Percentiles rank a stretch among this genome's conserved stretches.
Evolutionary conservation across 2,113 vertebrate genomes (phyloP).

Genomic region (Peromyscus californicus): DNA sequence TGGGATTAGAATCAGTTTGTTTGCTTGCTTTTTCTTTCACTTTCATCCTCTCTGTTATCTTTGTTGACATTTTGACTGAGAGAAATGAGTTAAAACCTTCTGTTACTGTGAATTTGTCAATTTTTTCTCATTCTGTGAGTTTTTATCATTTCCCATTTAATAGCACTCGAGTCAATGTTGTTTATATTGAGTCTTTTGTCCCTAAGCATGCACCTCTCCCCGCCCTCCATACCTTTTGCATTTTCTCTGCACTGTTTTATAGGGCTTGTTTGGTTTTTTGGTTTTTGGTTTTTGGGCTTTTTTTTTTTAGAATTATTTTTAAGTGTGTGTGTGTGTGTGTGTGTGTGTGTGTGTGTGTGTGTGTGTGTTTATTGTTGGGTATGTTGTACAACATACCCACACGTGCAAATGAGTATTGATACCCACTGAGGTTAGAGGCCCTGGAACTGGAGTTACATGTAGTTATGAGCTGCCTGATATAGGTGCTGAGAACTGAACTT

Average conservation of each 20-base stretch:
- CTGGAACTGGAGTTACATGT: not conserved
- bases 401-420: not conserved
- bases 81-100: not conserved
- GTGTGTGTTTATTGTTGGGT: not conserved
- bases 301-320: not conserved
- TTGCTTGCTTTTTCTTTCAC: not conserved
- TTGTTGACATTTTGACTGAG: not conserved
- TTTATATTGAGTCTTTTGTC: not conserved
- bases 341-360: too few species aligned
- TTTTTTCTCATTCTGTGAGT: slow-evolving; percentile 2
- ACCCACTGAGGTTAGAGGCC: not conserved
- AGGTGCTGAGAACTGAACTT: not conserved
- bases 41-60: not conserved
- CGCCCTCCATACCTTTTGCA: not conserved
- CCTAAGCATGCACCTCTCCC: not conserved
- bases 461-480: not conserved
- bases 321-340: not conserved
- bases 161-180: not conserved
- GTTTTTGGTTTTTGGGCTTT: too few species aligned
- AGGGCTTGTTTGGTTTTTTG: not conserved
- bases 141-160: not conserved
- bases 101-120: not conserved
- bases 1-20: not conserved
- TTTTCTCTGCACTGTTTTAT: not conserved
- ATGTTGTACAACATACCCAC: not conserved